Evolutionary conservation across 2,113 vertebrate genomes (phyloP).

Genomic region (Sturnus vulgaris): DNA sequence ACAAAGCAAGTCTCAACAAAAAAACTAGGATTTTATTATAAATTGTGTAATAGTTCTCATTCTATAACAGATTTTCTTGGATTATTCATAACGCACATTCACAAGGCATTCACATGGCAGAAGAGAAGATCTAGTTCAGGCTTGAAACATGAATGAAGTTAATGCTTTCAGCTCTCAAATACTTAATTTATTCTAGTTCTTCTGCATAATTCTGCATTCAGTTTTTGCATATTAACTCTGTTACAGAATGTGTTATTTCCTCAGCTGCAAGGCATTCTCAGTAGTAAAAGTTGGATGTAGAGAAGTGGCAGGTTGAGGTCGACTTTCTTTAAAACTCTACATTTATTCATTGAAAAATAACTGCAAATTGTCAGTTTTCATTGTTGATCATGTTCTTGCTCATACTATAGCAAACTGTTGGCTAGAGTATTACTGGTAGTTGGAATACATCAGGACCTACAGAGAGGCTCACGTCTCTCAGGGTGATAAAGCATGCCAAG

Average conservation of each 20-base stretch:
- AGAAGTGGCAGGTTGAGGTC: not conserved
- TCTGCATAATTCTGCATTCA: not conserved
- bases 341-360: not conserved
- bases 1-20: not conserved
- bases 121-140: not conserved
- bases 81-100: not conserved
- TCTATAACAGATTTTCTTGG: not conserved
- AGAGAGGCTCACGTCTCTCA: rapidly evolving
- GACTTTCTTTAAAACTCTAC: not conserved
- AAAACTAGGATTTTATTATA: not conserved
- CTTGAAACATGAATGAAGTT: not conserved
- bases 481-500: not conserved
- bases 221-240: not conserved
- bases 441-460: not conserved
- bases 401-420: not conserved
- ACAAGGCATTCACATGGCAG: not conserved
- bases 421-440: not conserved
- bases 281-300: not conserved
- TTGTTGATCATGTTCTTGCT: not conserved
- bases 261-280: not conserved
- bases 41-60: not conserved
- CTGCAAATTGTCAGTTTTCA: not conserved
- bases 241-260: not conserved
- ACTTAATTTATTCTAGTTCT: not conserved
- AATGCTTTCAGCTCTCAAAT: not conserved